phyloP scores from a whole-genome alignment of 2,888 invertebrate genomes.

The Ophioninae sp. region DNA sequence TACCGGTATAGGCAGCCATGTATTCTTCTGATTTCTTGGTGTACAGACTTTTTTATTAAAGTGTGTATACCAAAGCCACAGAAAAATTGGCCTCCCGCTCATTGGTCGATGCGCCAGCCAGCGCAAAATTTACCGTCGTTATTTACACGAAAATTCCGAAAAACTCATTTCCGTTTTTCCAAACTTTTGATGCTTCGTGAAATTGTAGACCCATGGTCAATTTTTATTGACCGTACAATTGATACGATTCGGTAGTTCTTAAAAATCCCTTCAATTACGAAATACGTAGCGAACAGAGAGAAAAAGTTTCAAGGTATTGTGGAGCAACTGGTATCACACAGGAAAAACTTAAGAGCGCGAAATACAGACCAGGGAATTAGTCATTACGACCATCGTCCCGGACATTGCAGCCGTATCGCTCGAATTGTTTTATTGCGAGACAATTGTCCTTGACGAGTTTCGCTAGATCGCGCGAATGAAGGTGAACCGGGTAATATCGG shows the following conservation, averaged over 20 bases:
- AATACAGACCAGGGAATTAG: not conserved
- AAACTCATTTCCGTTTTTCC: not conserved
- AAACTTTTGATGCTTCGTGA: not conserved
- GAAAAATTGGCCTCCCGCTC: too few species aligned
- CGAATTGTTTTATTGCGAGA: too few species aligned
- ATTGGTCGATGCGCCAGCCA: too few species aligned
- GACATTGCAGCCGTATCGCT: too few species aligned
- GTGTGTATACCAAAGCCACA: too few species aligned
- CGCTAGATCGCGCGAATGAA: not conserved
- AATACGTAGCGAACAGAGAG: not conserved
- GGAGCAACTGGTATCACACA: not conserved
- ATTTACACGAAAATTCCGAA: not conserved
- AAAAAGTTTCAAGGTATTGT: not conserved
- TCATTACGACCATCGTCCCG: not conserved
- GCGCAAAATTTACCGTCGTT: not conserved
- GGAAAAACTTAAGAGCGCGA: not conserved
- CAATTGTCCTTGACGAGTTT: not conserved
- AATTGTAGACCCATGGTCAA: not conserved
- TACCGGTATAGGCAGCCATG: too few species aligned
- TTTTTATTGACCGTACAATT: not conserved
- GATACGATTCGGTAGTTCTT: not conserved
- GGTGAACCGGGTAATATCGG: not conserved
- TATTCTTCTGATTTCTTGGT: too few species aligned
- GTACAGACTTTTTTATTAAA: too few species aligned
- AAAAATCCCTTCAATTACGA: not conserved